Evolutionary conservation across 2,113 vertebrate species (phyloP).

Genomic region (Recurvirostra avosetta): DNA sequence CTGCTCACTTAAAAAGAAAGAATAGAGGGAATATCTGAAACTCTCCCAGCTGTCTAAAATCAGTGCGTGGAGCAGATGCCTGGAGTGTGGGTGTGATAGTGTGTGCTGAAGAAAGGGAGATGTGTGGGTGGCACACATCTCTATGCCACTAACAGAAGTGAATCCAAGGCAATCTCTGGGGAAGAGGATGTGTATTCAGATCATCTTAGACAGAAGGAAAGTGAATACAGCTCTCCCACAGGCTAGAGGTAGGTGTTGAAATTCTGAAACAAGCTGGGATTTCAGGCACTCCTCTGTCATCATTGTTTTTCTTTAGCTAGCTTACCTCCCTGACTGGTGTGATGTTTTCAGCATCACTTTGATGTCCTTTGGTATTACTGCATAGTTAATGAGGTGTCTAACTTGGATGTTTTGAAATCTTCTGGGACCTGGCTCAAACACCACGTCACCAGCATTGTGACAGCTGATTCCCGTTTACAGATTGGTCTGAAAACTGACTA

Average conservation of each 20-base stretch:
- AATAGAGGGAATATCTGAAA: background rate
- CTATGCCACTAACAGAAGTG: background rate
- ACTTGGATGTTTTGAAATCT: background rate
- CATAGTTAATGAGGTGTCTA: background rate
- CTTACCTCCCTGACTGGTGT: background rate
- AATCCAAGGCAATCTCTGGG: background rate
- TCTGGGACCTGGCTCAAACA: background rate
- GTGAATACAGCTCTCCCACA: background rate
- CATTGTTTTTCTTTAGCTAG: background rate
- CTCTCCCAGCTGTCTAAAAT: background rate
- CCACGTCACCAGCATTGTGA: background rate
- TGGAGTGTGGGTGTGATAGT: rapidly evolving
- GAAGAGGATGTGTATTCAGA: background rate
- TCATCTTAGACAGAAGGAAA: background rate
- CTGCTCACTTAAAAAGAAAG: background rate
- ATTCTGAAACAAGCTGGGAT: background rate
- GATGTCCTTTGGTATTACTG: background rate
- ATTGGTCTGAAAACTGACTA: background rate
- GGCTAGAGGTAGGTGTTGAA: background rate
- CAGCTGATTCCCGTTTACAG: background rate
- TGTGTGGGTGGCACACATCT: background rate
- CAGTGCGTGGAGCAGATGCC: background rate
- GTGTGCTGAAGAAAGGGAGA: background rate
- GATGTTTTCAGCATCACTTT: background rate
- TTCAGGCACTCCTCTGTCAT: background rate